Base-by-base conservation (phyloP, 37 sponge, comb jelly and placozoan species). In the Dysidea cf. avara region DNA sequence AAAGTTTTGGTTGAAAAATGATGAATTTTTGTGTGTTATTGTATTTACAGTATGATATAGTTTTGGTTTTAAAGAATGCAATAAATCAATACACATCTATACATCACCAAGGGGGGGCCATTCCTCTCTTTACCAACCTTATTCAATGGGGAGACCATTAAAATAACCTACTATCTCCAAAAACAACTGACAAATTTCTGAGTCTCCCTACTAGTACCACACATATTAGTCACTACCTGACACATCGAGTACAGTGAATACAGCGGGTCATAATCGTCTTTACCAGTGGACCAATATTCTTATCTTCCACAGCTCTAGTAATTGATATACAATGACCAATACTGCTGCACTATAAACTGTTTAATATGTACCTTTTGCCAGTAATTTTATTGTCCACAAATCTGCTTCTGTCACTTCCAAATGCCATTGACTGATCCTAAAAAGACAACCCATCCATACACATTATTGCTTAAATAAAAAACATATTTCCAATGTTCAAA, bases 211-310 rank as follows among this genome's bases (percentile, higher is more conserved):
- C 35, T 21, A n/a, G 51, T 2, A 0, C 0, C 49, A 18, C 13
- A 29, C 17, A 0, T 61, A 38, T 17, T 37, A 17, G 18, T 37
- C 47, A 74, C 62, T 21, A 92, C 93, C 94, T 65, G 34, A 97
- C 75, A 57, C 97, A 97, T 52, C 97, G 68, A 0, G 97, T 97
- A 48, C 97, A 97, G 68, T 97, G 97, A 52, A 97, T 97, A 52
- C 97, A 97, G 16, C 97, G 84, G 5, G 97, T 97, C 97, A 97
- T 97, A 30, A 97, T 97, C 34, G 97, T 97, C 89, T 97, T 97
- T 28, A 97, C 82, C 39, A 97, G 80, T 6, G 97, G 97, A 17
- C 97, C 97, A 40, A 97, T 90, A 75, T 97, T 90, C 87, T 97
- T 97, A 69, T 97, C 95, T 38, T 94, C 97, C 26, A 97, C 97